Evolutionary conservation across 1,140 invertebrate species (phyloP), one percentile per base, ranked within the genome.

Genomic region (Psilanteris sp.): DNA sequence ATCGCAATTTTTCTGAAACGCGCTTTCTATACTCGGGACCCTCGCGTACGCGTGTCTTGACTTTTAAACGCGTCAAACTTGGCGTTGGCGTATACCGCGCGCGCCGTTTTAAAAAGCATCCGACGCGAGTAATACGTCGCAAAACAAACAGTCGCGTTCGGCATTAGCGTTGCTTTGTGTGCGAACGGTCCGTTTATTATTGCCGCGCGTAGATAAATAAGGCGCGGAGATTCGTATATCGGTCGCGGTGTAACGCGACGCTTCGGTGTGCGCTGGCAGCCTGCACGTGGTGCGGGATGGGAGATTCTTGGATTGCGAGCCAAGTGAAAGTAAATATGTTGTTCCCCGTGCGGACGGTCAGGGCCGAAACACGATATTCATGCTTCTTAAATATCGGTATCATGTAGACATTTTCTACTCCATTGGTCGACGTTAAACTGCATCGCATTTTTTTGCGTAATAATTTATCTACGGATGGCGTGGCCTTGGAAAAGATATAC

Each of bases 201-300:
- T 36, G 18, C 10, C n/a, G 26, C 26, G 37, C 52, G 41, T 39
- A 79, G 77, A 83, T 81, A 81, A 81, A 79, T 76, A 77, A 71
- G 27, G 32, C 36, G 20, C 26, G 11, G 34, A 14, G 26, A 44
- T 27, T 70, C 41, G 54, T 54, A 77, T 77, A 50, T 68, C 71
- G 71, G 71, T 75, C 54, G 64, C 43, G 15, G 34, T 54, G 76
- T 71, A 78, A 74, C 20, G 46, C 48, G 41, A 67, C 57, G 43
- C 20, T 24, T 32, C 29, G 14, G 22, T 31, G 55, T 18, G 31
- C 22, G 37, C 44, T 22, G 39, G 29, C 18, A 13, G 14, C 22
- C 34, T 46, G 54, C 61, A 68, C 70, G 68, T 67, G 62, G 61
- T 54, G 37, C 37, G 29, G 14, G 14, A 37, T 57, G 54, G 31